Evolutionary conservation across 2,888 invertebrate genomes (phyloP).

Genomic region (Drosophila greeni): DNA sequence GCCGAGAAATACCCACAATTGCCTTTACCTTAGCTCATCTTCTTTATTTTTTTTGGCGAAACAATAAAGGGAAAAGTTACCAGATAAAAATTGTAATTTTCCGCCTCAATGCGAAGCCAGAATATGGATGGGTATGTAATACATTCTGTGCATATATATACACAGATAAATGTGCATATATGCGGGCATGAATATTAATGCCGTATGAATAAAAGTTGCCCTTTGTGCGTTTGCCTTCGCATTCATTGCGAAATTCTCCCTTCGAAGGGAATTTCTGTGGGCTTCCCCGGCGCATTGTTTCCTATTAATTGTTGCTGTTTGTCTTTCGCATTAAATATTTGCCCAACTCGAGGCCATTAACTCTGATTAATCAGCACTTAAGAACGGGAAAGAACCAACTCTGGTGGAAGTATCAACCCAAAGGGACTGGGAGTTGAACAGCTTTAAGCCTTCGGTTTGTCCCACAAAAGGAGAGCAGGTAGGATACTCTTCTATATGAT

Average conservation of each 20-base stretch:
- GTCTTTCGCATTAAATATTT: slow-evolving; percentile 43
- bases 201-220: slow-evolving; percentile 58
- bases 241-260: slow-evolving; percentile 37
- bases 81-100: slow-evolving; percentile 69
- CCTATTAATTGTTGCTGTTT: slow-evolving; percentile 41
- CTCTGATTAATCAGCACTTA: slow-evolving; percentile 69
- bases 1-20: background rate
- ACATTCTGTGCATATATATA: background rate
- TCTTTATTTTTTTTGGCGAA: slow-evolving; percentile 13
- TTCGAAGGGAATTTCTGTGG: slow-evolving; percentile 21
- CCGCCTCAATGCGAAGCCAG: slow-evolving; percentile 41
- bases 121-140: slow-evolving; percentile 23
- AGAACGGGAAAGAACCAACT: slow-evolving; percentile 21
- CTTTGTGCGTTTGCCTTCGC: slow-evolving; percentile 28
- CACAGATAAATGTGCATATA: slow-evolving; percentile 8
- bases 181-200: slow-evolving; percentile 53
- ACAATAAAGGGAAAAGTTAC: slow-evolving; percentile 19
- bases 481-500: slow-evolving; percentile 36
- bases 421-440: slow-evolving; percentile 6
- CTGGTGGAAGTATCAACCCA: background rate
- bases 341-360: slow-evolving; percentile 46
- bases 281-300: slow-evolving; percentile 19
- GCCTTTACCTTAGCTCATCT: background rate
- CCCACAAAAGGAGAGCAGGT: slow-evolving; percentile 9
- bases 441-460: slow-evolving; percentile 23